Evolutionary conservation across 2,888 invertebrate genomes (phyloP).

Genomic region (Ganaspis brasiliensis): DNA sequence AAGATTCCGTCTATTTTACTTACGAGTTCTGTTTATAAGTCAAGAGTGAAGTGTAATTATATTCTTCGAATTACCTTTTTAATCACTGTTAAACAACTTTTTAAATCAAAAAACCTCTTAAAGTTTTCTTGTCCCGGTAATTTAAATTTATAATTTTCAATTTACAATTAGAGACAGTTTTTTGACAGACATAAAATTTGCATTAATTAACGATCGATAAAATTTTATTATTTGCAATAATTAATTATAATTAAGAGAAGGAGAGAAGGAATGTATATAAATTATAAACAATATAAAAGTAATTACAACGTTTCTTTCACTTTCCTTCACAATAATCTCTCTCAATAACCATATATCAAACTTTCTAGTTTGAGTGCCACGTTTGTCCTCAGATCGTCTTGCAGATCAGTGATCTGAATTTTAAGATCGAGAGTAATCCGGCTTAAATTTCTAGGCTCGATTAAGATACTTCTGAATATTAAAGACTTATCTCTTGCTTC

Average conservation of each 20-base stretch:
- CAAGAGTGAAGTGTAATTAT: slow-evolving; percentile 31
- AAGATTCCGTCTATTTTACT: slow-evolving; percentile 15
- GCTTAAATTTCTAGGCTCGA: slow-evolving; percentile 12
- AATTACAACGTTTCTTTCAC: neutral
- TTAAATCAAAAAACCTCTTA: neutral
- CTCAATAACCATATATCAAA: slow-evolving; percentile 27
- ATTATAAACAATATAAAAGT: slow-evolving; percentile 5
- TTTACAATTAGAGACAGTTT: neutral
- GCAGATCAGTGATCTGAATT: slow-evolving; percentile 16
- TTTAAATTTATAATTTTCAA: neutral
- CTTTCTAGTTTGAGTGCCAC: slow-evolving; percentile 16
- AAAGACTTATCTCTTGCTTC: slow-evolving; percentile 21
- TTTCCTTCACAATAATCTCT: slow-evolving; percentile 18
- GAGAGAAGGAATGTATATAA: slow-evolving; percentile 7
- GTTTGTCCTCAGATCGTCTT: slow-evolving; percentile 10
- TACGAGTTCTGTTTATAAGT: slow-evolving; percentile 3
- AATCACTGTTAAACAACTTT: slow-evolving; percentile 21
- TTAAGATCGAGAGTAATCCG: neutral
- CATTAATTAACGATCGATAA: neutral
- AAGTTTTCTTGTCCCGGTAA: neutral
- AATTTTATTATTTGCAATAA: neutral
- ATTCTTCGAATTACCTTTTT: slow-evolving; percentile 35
- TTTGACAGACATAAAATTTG: neutral
- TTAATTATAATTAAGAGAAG: slow-evolving; percentile 5
- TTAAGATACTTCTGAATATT: slow-evolving; percentile 7